phyloP scores from a whole-genome alignment of 1,140 invertebrate genomes.

The Trichogramma pretiosum region DNA sequence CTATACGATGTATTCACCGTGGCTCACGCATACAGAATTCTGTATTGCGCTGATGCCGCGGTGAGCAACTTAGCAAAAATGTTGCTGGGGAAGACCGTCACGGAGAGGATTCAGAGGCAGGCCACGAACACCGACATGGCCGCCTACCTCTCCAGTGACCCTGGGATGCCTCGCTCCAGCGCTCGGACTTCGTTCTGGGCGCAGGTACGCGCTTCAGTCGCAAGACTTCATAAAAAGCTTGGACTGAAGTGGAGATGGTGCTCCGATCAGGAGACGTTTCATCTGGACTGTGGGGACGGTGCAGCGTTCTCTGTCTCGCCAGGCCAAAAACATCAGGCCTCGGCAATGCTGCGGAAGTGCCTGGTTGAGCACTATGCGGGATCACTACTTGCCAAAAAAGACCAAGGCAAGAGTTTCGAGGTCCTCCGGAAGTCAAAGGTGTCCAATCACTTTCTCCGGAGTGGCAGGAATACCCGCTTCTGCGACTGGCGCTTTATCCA shows the following conservation, averaged over 20 bases:
- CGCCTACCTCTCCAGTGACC: no score
- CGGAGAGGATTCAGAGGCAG: neutral
- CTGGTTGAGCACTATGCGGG: no score
- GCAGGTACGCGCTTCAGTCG: no score
- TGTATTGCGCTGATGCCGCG: neutral
- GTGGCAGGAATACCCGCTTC: neutral
- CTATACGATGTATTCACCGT: constrained; percentile 18
- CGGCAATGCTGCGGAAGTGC: neutral
- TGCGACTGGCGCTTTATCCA: neutral
- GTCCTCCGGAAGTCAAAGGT: no score
- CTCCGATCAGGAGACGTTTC: constrained; percentile 5
- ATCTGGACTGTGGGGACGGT: neutral
- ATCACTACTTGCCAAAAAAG: neutral
- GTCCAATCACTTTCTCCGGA: neutral
- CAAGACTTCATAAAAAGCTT: no score
- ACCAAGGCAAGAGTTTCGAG: neutral
- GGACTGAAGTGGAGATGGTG: no score
- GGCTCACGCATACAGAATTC: constrained; percentile 23
- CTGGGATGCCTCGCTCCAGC: neutral
- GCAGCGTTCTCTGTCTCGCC: neutral
- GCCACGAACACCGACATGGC: neutral
- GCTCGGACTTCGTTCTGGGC: neutral
- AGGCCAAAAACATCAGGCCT: neutral
- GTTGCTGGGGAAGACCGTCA: neutral
- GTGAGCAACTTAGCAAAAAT: neutral